Evolutionary conservation across 2,113 vertebrate genomes (phyloP), one percentile per base, ranked within the genome.

Genomic region (Melanerpes aurifrons): DNA sequence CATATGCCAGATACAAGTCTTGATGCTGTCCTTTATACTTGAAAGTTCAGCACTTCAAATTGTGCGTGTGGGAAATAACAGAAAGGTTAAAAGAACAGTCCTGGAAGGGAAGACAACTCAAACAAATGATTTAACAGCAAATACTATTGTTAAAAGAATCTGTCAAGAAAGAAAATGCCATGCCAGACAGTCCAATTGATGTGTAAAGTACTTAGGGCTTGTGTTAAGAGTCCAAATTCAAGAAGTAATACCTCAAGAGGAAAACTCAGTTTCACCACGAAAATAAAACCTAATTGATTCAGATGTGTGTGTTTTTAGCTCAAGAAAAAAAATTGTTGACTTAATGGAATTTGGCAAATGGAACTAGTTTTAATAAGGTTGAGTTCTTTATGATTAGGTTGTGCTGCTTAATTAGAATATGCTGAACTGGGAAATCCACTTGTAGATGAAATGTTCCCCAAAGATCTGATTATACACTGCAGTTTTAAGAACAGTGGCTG

Each of bases 391-490:
- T 86, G 28, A 86, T 71, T 84, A 87, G 15, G 12, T 58, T 87
- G 35, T 75, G 18, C 14, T 66, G 45, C 54, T 93, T 95, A 78
- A 78, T 88, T 81, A 90, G 56, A 67, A 83, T 68, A 79, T 72
- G 74, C 17, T 92, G 80, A 93, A 81, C 40, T 71, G 80, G 54
- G 73, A 72, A 93, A 92, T 88, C 53, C 26, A 64, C 43, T 86
- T 89, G 35, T 25, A 68, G 35, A 68, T 67, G 11, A 93, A 80
- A 57, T 2, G 5, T 78, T 90, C 32, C 62, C 25, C 22, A 45
- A 78, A 86, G 70, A 81, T 71, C 67, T 62, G 45, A 82, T 74
- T 68, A 56, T 40, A 72, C 7, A 13, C 5, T 31, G 45, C 10
- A 43, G 31, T 78, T 81, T 82, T 79, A 89, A 94, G 28, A 78